phyloP scores from a whole-genome alignment of 1,140 invertebrate genomes.

The Colletes latitarsis region DNA sequence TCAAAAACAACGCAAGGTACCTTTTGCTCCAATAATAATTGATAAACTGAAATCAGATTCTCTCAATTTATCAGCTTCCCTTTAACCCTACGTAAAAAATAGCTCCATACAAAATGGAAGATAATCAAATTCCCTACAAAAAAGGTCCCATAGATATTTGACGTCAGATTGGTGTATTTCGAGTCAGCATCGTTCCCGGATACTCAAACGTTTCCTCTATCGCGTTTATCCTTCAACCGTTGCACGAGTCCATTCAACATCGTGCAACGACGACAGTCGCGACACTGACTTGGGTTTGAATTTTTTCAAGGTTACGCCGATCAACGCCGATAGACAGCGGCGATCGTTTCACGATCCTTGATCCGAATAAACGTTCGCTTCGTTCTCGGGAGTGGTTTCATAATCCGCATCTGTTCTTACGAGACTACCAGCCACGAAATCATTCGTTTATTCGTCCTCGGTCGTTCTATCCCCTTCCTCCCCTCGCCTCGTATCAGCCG shows the following conservation, averaged over 20 bases:
- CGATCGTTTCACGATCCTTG: constrained; percentile 63
- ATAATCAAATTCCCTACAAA: no score
- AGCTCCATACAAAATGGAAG: no score
- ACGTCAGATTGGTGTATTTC: no score
- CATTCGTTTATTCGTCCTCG: constrained; percentile 27
- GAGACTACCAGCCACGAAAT: constrained; percentile 63
- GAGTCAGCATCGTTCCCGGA: constrained; percentile 18
- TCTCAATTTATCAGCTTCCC: no score
- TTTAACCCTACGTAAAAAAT: no score
- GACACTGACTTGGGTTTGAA: constrained; percentile 7
- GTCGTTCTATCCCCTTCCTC: constrained; percentile 2
- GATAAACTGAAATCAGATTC: no score
- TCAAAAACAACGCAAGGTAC: no score
- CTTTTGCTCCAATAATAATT: no score
- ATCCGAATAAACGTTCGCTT: constrained; percentile 66
- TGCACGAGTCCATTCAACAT: neutral
- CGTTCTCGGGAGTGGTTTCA: constrained; percentile 56
- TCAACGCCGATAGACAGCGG: constrained; percentile 22
- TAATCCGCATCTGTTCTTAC: constrained; percentile 63
- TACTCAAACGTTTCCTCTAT: constrained; percentile 8
- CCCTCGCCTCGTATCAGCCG: neutral
- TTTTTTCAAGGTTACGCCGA: constrained; percentile 39
- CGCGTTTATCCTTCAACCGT: neutral
- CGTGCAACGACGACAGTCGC: neutral
- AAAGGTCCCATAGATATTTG: no score